Evolutionary conservation across 1,140 invertebrate species (phyloP), one percentile per base, ranked within the genome.

Genomic region (Hyles euphorbiae): DNA sequence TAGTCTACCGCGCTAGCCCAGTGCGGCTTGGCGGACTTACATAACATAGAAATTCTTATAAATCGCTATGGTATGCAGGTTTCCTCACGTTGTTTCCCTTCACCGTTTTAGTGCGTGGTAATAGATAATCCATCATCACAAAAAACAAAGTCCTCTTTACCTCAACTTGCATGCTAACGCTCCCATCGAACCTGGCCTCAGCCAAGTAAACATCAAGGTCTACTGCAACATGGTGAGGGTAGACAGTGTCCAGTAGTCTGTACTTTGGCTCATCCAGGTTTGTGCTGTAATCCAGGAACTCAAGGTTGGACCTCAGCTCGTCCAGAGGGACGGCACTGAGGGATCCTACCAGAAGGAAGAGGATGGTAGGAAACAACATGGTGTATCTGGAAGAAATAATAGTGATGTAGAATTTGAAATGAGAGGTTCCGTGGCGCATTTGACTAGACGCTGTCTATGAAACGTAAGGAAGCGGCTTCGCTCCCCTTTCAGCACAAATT

Each of bases 181-280:
- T 6, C 0, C 85, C 85, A 58, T 76, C 67, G 53, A 88, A 85
- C 53, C 73, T 74, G 8, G 73, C 72, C 54, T 76, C 73, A 34
- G 61, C 56, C 5, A 88, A 52, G 56, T 80, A 77, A 0, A 86
- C 82, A 55, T 88, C 82, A 3, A 88, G 63, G 34, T 87, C 75
- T 0, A 88, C 75, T 5, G 61, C 61, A 3, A 83, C 56, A 34
- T 69, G 55, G 7, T 55, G 63, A 5, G 85, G 85, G 32, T 79
- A 70, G 2, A 88, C 76, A 34, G 55, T 75, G 47, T 85, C 71
- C 9, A 59, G 48, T 0, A 88, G 60, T 33, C 85, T 70, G 61
- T 84, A 88, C 32, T 72, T 65, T 10, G 81, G 75, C 8, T 80
- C 65, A 44, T 76, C 82, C 34, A 86, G 11, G 52, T 86, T 87